Percentiles rank a stretch among this genome's conserved stretches.
Conservation (phyloP, 2,113 vertebrate genomes). For the Scomber colias region DNA sequence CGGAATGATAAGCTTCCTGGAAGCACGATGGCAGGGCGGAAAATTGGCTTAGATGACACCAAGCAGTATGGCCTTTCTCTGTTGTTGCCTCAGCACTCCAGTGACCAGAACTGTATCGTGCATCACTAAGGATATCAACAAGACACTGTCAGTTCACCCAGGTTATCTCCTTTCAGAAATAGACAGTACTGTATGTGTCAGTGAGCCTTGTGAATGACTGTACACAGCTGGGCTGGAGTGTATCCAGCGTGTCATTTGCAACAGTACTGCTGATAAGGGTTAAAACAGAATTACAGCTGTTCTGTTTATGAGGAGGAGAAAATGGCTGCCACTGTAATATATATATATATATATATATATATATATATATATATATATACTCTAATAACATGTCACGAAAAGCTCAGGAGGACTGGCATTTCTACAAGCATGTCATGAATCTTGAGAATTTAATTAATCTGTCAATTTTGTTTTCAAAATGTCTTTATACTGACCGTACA, state of each 20-base stretch:
- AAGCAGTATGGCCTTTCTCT: constrained; percentile 23
- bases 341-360: too few relatives aligned
- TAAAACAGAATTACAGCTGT: constrained; percentile 8
- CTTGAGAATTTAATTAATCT: constrained; percentile 5
- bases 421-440: neutral
- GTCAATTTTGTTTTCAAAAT: constrained; percentile 14
- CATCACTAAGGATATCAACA: constrained; percentile 11
- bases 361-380: too few relatives aligned
- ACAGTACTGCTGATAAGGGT: neutral
- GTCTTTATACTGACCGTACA: neutral
- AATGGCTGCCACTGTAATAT: neutral
- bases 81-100: constrained; percentile 10
- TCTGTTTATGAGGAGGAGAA: neutral
- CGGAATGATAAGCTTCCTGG: constrained; percentile 56
- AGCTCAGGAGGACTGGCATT: neutral
- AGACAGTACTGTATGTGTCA: neutral
- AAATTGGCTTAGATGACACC: constrained; percentile 51
- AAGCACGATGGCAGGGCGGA: constrained; percentile 54
- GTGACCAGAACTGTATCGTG: neutral
- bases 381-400: neutral
- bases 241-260: constrained; percentile 30
- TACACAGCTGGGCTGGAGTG: neutral
- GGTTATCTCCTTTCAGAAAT: constrained; percentile 4
- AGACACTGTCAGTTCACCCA: constrained; percentile 21
- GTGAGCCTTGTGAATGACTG: constrained; percentile 15